These are phyloP conservation scores for Platycnemis pennipes DNA, from an alignment of 2,888 invertebrate genomes.

Conservation along the genomic window DNA sequence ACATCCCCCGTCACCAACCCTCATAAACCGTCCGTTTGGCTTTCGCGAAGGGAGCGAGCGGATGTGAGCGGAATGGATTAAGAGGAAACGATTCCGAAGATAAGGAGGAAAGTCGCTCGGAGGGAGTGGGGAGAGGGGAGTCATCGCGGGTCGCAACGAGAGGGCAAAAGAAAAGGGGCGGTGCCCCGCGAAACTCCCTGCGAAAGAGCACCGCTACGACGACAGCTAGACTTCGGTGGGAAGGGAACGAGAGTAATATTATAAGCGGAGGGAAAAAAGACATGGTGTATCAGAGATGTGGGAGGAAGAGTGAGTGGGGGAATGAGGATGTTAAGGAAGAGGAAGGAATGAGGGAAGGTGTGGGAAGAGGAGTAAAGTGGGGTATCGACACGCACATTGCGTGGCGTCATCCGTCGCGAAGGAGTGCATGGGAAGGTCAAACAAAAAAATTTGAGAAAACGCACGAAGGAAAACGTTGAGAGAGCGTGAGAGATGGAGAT, in stretches of 20 bases:
- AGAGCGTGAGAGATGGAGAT: not conserved
- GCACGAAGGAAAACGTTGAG: not conserved
- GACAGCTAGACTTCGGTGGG: not conserved
- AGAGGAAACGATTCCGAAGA: not conserved
- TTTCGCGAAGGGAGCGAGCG: not conserved
- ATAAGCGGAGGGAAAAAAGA: not conserved
- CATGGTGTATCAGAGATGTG: not conserved
- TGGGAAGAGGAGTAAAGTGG: not conserved
- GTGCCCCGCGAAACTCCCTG: not conserved
- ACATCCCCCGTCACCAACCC: not conserved
- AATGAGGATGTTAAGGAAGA: not conserved
- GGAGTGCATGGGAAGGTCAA: conserved; percentile 39
- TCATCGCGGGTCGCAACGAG: no score
- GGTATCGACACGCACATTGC: conserved; percentile 17
- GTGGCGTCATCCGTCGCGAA: conserved; percentile 4
- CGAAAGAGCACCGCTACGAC: no score
- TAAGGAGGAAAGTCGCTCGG: not conserved
- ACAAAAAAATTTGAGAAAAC: conserved; percentile 34
- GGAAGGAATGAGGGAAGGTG: not conserved
- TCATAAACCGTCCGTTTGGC: not conserved
- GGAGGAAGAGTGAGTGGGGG: not conserved
- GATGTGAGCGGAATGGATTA: not conserved
- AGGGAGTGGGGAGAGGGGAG: not conserved
- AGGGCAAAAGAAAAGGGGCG: not conserved
- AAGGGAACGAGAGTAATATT: not conserved